These are phyloP conservation scores for Chloebia gouldiae DNA, from an alignment of 2,113 vertebrate genomes.

Conservation along the genomic window DNA sequence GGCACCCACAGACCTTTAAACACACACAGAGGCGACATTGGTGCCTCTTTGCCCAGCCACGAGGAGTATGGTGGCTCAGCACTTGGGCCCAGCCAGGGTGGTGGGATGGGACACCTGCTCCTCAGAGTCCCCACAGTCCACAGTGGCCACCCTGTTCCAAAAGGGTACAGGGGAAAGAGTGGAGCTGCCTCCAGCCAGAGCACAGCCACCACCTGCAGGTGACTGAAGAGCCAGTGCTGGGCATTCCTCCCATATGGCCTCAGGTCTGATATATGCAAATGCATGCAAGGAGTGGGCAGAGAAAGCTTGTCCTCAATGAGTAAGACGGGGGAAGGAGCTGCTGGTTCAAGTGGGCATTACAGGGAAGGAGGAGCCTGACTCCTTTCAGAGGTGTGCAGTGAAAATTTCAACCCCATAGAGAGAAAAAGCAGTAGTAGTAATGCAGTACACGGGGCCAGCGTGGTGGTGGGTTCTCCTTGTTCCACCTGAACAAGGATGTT, in stretches of 20 bases:
- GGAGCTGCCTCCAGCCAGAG: background rate
- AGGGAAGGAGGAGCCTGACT: background rate
- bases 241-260: background rate
- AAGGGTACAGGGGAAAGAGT: background rate
- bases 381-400: background rate
- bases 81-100: background rate
- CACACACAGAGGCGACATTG: background rate
- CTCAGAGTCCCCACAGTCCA: accelerated
- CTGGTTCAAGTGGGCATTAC: background rate
- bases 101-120: background rate
- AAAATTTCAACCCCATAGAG: background rate
- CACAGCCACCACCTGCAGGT: background rate
- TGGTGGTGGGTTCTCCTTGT: background rate
- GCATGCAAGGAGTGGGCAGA: background rate
- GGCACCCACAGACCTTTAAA: background rate
- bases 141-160: background rate
- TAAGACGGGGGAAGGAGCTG: background rate
- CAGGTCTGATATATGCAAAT: accelerated
- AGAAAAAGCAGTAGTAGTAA: background rate
- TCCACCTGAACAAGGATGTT: background rate
- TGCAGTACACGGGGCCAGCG: accelerated
- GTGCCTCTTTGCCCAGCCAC: background rate
- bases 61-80: background rate
- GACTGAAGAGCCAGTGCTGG: background rate
- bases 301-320: no score